These are phyloP conservation scores for Neoitamus cyanurus DNA, from an alignment of 2,888 invertebrate species.

Conservation along the genomic window DNA sequence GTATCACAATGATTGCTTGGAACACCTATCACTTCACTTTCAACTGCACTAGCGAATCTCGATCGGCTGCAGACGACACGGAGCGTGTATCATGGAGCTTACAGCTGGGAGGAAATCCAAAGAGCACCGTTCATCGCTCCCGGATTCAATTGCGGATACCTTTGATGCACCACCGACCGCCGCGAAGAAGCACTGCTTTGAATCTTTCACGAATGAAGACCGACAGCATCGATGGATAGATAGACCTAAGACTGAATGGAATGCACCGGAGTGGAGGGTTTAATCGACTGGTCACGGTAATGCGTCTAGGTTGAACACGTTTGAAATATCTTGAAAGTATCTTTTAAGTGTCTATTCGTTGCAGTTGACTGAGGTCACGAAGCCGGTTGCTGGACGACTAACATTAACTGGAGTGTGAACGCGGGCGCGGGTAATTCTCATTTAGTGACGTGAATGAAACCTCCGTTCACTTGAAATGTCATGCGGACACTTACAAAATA, in stretches of 20 bases:
- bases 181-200: not conserved
- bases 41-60: not conserved
- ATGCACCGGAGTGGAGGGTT: not conserved
- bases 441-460: not conserved
- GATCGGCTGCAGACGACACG: no score
- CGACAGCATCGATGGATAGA: not conserved
- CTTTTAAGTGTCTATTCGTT: not conserved
- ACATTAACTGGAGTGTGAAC: not conserved
- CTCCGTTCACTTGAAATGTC: not conserved
- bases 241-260: not conserved
- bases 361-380: not conserved
- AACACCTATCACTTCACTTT: not conserved
- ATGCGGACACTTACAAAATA: not conserved
- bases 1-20: not conserved
- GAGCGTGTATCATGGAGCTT: no score
- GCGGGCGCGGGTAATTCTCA: not conserved
- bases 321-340: not conserved
- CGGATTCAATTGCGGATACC: slow-evolving; percentile 28
- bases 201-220: not conserved
- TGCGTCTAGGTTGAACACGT: not conserved
- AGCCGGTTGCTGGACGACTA: not conserved
- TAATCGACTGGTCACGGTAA: not conserved
- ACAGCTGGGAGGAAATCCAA: not conserved
- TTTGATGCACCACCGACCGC: not conserved
- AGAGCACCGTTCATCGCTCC: slow-evolving; percentile 24